These are phyloP conservation scores for Thinocorus orbignyianus DNA, from an alignment of 2,113 vertebrate species.

Conservation along the genomic window DNA sequence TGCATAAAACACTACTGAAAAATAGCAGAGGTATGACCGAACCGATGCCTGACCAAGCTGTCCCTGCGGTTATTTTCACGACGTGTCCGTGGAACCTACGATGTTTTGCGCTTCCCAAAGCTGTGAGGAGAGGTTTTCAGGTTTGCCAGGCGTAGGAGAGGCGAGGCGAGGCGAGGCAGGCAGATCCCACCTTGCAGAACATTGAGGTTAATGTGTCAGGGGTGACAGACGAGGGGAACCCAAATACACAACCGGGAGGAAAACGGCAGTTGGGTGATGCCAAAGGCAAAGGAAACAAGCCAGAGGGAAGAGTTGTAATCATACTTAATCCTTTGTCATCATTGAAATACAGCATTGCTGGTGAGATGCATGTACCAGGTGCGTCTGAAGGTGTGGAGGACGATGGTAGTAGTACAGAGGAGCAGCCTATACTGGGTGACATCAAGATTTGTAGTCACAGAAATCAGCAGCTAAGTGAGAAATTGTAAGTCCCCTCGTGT, in stretches of 20 bases:
- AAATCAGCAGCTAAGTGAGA: constrained; percentile 19
- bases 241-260: background rate
- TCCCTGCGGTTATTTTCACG: background rate
- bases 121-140: constrained; percentile 14
- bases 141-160: background rate
- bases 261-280: background rate
- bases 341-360: constrained; percentile 31
- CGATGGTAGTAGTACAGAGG: constrained; percentile 24
- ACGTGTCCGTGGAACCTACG: background rate
- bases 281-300: background rate
- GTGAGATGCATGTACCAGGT: background rate
- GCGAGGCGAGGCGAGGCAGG: background rate
- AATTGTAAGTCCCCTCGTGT: background rate
- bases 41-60: background rate
- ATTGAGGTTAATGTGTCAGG: background rate
- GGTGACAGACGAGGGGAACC: background rate
- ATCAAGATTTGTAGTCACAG: background rate
- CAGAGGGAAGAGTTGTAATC: constrained; percentile 29
- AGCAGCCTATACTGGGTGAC: background rate
- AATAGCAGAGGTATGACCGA: background rate
- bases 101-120: background rate
- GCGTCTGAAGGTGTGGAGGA: background rate
- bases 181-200: background rate
- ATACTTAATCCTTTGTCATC: constrained; percentile 47
- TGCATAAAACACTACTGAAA: background rate